These are phyloP conservation scores for Leptobrachium leishanense DNA, from an alignment of 2,113 vertebrate genomes.

Conservation along the genomic window DNA sequence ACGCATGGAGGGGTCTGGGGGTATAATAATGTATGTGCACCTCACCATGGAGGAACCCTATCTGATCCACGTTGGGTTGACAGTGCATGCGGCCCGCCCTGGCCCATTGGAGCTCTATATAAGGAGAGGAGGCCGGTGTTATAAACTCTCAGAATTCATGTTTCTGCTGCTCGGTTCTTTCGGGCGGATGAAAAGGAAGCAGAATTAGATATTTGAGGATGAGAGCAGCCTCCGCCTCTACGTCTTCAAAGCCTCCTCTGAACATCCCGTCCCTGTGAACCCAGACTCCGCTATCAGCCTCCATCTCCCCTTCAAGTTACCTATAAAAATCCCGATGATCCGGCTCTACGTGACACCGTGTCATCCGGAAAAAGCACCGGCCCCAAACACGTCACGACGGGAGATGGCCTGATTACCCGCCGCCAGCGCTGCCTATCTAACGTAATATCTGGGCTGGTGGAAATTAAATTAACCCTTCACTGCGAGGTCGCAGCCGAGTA, in stretches of 20 bases:
- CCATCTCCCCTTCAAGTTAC: not conserved
- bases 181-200: not conserved
- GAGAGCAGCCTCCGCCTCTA: not conserved
- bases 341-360: not conserved
- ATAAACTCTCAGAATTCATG: not conserved
- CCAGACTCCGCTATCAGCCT: not conserved
- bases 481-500: no score
- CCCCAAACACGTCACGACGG: not conserved
- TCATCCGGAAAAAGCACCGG: conserved; percentile 5
- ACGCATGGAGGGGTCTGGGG: no score
- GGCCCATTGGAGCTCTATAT: no score
- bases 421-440: not conserved
- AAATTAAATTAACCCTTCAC: not conserved
- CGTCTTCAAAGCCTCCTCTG: conserved; percentile 10
- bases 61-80: no score
- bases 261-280: conserved; percentile 24
- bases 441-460: not conserved
- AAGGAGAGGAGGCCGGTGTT: no score
- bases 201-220: not conserved
- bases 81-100: no score
- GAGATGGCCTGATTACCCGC: conserved; percentile 11
- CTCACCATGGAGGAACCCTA: no score
- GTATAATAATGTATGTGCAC: no score
- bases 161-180: not conserved
- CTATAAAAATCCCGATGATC: not conserved